Evolutionary conservation across 2,113 vertebrate genomes (phyloP).

Genomic region (Urocitellus parryii): DNA sequence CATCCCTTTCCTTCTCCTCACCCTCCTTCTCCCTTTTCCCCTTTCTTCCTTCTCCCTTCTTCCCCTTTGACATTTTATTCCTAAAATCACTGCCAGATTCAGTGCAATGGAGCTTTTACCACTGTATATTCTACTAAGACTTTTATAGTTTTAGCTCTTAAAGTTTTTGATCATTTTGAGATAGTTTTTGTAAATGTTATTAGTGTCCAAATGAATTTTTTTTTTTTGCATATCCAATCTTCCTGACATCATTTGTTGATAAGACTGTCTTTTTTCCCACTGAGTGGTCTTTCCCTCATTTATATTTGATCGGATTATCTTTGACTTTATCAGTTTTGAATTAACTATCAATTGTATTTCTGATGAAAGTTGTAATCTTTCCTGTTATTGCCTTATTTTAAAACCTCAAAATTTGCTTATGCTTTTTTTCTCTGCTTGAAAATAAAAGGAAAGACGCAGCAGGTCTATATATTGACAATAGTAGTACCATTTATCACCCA

Average conservation of each 20-base stretch:
- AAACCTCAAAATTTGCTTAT: conserved; percentile 12
- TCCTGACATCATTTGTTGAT: not conserved
- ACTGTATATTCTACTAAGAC: not conserved
- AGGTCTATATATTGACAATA: not conserved
- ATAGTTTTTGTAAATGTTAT: not conserved
- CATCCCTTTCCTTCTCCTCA: too few species aligned
- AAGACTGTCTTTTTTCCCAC: not conserved
- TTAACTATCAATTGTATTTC: not conserved
- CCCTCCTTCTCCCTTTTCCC: too few species aligned
- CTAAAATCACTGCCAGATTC: conserved; percentile 20
- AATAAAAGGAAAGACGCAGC: not conserved
- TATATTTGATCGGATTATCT: not conserved
- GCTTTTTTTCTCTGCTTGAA: not conserved
- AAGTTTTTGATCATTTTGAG: not conserved
- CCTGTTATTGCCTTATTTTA: not conserved
- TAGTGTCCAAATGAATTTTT: not conserved
- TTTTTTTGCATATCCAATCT: not conserved
- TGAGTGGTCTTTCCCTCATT: not conserved
- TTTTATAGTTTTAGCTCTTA: conserved; percentile 36
- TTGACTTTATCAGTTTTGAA: not conserved
- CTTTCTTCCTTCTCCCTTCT: too few species aligned
- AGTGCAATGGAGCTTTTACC: not conserved
- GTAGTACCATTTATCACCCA: not conserved
- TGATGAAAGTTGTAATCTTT: not conserved
- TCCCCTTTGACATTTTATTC: not conserved